phyloP scores from a whole-genome alignment of 2,797 vertebrate species.

The Pristis pectinata region DNA sequence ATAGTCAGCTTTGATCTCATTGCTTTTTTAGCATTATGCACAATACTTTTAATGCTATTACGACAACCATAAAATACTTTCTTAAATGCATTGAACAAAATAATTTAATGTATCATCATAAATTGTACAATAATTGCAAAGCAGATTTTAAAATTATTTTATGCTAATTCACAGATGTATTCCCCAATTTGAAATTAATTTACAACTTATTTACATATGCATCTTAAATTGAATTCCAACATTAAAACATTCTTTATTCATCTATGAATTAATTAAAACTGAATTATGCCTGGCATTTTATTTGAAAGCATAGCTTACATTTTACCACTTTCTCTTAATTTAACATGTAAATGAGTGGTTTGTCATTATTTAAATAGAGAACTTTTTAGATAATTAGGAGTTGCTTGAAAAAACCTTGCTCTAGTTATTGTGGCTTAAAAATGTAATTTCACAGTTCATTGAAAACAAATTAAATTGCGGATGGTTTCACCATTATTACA shows the following conservation, averaged over 20 bases:
- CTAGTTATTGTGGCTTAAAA: not conserved
- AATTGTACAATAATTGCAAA: not conserved
- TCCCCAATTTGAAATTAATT: conserved; percentile 19
- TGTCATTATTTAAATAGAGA: not conserved
- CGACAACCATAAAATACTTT: not conserved
- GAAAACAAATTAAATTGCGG: not conserved
- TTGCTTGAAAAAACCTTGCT: not conserved
- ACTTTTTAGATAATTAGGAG: not conserved
- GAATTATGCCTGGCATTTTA: not conserved
- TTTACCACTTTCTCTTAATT: not conserved
- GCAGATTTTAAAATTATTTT: conserved; percentile 14
- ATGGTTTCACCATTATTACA: not conserved
- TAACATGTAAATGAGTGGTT: not conserved
- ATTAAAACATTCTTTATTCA: not conserved
- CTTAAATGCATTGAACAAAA: not conserved
- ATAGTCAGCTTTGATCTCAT: not conserved
- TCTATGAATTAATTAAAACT: conserved; percentile 8
- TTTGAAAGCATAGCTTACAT: conserved; percentile 1
- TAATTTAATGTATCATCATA: not conserved
- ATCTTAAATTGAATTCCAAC: not conserved
- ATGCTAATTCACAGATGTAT: not conserved
- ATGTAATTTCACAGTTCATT: conserved; percentile 6
- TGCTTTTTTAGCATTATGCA: not conserved
- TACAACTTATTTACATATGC: not conserved
- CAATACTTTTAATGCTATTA: not conserved